A percentile compares a stretch with the other conserved stretches of the same genome.
phyloP scores from a whole-genome alignment of 2,113 vertebrate species.

The Oreotrochilus melanogaster region DNA sequence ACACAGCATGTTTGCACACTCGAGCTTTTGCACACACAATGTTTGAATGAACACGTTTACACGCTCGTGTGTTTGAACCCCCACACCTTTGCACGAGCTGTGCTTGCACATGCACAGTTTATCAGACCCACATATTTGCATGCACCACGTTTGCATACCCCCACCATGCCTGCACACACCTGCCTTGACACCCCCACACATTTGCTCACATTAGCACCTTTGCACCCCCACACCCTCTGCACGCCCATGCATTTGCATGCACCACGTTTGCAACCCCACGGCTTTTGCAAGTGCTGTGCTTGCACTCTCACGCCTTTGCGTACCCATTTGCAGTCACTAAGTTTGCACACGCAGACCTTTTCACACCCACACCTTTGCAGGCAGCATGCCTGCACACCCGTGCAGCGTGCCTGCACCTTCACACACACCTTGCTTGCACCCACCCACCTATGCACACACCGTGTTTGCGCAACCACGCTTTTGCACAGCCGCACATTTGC shows the following conservation, averaged over 20 bases:
- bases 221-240: too few relatives aligned
- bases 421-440: not conserved
- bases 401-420: accelerated
- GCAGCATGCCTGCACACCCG: accelerated
- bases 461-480: not conserved
- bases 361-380: not conserved
- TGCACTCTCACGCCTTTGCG: not conserved
- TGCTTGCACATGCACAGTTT: too few relatives aligned
- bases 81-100: not conserved
- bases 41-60: not conserved
- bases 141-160: too few relatives aligned
- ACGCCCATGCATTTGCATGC: not conserved
- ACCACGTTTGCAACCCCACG: too few relatives aligned
- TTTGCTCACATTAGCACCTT: not conserved
- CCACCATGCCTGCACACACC: not conserved
- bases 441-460: too few relatives aligned
- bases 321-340: too few relatives aligned
- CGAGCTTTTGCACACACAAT: not conserved
- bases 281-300: not conserved
- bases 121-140: too few relatives aligned
- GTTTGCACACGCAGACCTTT: not conserved
- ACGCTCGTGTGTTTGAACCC: not conserved
- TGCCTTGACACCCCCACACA: not conserved
- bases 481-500: not conserved
- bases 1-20: too few relatives aligned